Conservation (phyloP, 1,140 invertebrate species). For the Drosophila eugracilis region DNA sequence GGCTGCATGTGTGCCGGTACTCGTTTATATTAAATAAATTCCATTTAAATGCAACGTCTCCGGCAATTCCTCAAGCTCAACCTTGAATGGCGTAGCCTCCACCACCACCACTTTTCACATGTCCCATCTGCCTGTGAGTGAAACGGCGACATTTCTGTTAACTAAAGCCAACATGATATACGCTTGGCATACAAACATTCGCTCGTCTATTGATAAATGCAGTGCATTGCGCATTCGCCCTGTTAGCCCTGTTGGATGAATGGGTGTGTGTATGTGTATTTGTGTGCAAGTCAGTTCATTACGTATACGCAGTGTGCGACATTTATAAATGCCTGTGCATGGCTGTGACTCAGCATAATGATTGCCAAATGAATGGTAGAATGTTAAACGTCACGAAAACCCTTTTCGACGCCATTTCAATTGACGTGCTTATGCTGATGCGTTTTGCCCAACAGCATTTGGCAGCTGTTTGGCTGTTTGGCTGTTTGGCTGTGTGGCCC, state of each 20-base stretch:
- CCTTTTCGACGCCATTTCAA: conserved; percentile 34
- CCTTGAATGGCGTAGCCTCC: conserved; percentile 27
- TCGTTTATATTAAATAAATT: conserved; percentile 56
- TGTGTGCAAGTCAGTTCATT: conserved; percentile 41
- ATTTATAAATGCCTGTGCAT: conserved; percentile 71
- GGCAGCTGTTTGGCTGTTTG: too few relatives aligned
- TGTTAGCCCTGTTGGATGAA: conserved; percentile 3
- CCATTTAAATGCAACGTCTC: conserved; percentile 54
- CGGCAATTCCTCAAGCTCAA: conserved; percentile 52
- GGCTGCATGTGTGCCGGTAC: conserved; percentile 9
- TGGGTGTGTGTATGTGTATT: conserved; percentile 13
- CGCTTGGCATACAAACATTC: conserved; percentile 51
- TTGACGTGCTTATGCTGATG: conserved; percentile 28
- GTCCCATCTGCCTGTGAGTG: conserved; percentile 35
- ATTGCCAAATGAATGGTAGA: conserved; percentile 74
- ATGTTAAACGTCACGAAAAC: conserved; percentile 49
- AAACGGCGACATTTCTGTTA: conserved; percentile 66
- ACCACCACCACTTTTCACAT: conserved; percentile 18
- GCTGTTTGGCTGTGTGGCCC: too few relatives aligned
- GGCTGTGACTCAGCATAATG: conserved; percentile 47
- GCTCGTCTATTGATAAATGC: conserved; percentile 69
- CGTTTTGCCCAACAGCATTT: conserved; percentile 31
- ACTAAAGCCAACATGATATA: conserved; percentile 76
- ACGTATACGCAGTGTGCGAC: conserved; percentile 63
- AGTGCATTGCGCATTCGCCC: conserved; percentile 29